A percentile compares a stretch with the other conserved stretches of the same genome.
Evolutionary conservation across 2,888 invertebrate species (phyloP).

Genomic region (Resseliella maxima): DNA sequence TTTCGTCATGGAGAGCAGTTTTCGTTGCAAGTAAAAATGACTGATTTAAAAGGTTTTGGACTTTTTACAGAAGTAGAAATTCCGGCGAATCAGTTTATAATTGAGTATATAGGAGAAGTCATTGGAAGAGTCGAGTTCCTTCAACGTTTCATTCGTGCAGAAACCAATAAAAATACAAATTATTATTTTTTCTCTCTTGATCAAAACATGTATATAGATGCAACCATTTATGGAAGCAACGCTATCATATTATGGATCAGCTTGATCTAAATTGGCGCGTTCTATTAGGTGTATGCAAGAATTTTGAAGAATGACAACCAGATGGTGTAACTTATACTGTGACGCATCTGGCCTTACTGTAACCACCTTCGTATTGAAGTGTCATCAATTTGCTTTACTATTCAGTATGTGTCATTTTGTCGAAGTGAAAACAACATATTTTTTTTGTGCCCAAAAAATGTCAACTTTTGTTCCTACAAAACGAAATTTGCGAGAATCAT

Average conservation of each 20-base stretch:
- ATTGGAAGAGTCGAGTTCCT: constrained; percentile 91
- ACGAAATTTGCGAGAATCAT: too few relatives aligned
- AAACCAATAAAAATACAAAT: constrained; percentile 87
- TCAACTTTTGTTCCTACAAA: too few relatives aligned
- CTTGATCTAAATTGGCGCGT: constrained; percentile 96
- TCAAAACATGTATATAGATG: constrained; percentile 91
- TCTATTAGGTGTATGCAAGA: too few relatives aligned
- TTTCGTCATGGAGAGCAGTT: constrained; percentile 88
- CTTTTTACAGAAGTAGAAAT: constrained; percentile 80
- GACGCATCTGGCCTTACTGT: too few relatives aligned
- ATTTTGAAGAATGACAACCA: too few relatives aligned
- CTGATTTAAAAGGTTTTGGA: constrained; percentile 86
- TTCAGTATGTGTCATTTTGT: too few relatives aligned
- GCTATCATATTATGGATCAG: constrained; percentile 93
- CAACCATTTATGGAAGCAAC: constrained; percentile 92
- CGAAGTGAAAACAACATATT: too few relatives aligned
- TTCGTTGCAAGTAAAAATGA: constrained; percentile 76
- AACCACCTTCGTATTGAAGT: too few relatives aligned
- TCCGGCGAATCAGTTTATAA: constrained; percentile 85
- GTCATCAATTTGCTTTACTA: too few relatives aligned
- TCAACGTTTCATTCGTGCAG: constrained; percentile 81
- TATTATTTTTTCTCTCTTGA: constrained; percentile 95
- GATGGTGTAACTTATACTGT: too few relatives aligned
- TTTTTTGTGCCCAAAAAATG: too few relatives aligned
- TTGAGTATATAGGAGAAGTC: constrained; percentile 96